Conservation (phyloP, 1,140 invertebrate genomes). For the Bombus pascuorum region DNA sequence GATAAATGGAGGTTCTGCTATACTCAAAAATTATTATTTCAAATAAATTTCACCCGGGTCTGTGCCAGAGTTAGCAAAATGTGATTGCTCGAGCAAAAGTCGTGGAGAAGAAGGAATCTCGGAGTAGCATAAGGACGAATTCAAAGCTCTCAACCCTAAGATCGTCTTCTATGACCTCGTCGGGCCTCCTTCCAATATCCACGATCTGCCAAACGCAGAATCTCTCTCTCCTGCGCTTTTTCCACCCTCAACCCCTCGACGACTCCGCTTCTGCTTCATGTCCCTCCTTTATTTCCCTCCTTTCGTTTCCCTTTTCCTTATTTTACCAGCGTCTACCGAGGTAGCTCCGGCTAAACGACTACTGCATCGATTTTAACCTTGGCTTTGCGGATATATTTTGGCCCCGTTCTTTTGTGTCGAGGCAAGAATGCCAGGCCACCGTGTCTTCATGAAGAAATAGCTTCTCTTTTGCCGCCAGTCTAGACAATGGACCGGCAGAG, state of each 20-base stretch:
- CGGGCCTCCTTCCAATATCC: conserved; percentile 74
- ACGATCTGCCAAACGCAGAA: conserved; percentile 76
- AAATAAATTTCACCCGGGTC: neutral
- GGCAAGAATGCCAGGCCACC: conserved; percentile 22
- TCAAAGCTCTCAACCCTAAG: conserved; percentile 34
- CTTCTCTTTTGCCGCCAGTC: conserved; percentile 41
- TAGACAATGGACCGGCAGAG: conserved; percentile 30
- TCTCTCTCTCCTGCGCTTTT: neutral
- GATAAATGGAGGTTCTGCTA: too few relatives aligned
- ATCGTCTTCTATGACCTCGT: conserved; percentile 62
- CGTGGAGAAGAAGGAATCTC: conserved; percentile 39
- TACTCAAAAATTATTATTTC: neutral
- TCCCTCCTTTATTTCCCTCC: conserved; percentile 36
- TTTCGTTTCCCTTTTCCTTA: conserved; percentile 19
- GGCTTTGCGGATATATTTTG: conserved; percentile 74
- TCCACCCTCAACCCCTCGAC: neutral
- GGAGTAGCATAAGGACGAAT: conserved; percentile 36
- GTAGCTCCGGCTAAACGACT: conserved; percentile 32
- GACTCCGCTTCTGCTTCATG: conserved; percentile 29
- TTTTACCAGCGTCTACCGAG: conserved; percentile 22
- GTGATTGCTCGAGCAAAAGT: conserved; percentile 54
- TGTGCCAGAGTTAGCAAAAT: conserved; percentile 23
- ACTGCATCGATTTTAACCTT: conserved; percentile 69
- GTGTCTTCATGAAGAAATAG: conserved; percentile 57
- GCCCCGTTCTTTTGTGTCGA: conserved; percentile 43